Base-by-base conservation (phyloP, 2,797 vertebrate species). In the Phalanger gymnotis region DNA sequence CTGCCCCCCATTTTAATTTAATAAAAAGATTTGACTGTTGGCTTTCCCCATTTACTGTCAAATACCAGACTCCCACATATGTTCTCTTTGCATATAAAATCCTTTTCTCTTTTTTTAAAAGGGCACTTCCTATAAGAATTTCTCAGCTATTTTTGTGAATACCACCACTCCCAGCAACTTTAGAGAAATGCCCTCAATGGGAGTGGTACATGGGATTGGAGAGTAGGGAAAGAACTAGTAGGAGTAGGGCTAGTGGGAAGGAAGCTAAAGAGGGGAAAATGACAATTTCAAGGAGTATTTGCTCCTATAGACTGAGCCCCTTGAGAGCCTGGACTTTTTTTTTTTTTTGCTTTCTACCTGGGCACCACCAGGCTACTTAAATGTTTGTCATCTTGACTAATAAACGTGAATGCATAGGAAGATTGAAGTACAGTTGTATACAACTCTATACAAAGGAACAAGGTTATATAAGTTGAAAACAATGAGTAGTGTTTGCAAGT, bases 1-100 rank as follows among this genome's bases (percentile, higher is more conserved):
- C 58, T 73, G 61, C 6, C n/a, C n/a, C 66, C 66, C 66, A 73
- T 90, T 96, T 95, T 54, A 56, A 5, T 95, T 90, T 95, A 61
- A 91, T 89, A 40, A 93, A n/a, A 81, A 31, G 53, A 30, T 66
- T 51, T 30, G 52, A 0, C 19, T 93, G 13, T 93, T 95, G 56
- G 66, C 51, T 92, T 89, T 92, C n/a, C n/a, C 12, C 89, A 90
- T 66, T 31, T 53, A 13, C 52, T 92, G 11, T 55, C 12, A 55
- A 16, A 57, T 92, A 57, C 6, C 13, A 93, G 52, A 54, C 12
- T 92, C 30, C 13, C 87, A 66, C 87, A 90, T 92, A 73, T 92
- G 16, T 9, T 89, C 9, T 92, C 14, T 87, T 27, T 55, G n/a
- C 91, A 93, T 93, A 87, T 47, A 47, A 25, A 87, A 95, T 91